phyloP scores from a whole-genome alignment of 2,113 vertebrate genomes.

The Vimba vimba region DNA sequence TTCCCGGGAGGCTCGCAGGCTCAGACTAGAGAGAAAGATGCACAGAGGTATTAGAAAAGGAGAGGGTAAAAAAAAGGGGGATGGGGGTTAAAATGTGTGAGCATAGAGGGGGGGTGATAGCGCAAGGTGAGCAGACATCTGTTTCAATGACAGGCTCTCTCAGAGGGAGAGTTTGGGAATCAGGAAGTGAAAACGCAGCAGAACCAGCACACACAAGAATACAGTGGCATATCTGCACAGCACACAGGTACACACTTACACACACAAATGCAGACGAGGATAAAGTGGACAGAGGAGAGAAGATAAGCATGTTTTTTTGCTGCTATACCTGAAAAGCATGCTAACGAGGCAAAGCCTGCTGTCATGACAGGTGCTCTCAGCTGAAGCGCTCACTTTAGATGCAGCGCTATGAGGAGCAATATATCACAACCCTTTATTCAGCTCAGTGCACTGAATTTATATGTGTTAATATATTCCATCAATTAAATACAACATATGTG shows the following conservation, averaged over 20 bases:
- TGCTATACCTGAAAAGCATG: slow-evolving; percentile 66
- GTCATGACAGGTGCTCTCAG: slow-evolving; percentile 41
- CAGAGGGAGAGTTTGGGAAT: slow-evolving; percentile 48
- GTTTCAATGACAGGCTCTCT: slow-evolving; percentile 58
- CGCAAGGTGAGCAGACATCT: slow-evolving; percentile 63
- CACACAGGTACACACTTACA: slow-evolving; percentile 31
- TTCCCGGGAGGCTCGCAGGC: slow-evolving; percentile 89
- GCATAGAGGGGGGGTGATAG: slow-evolving; percentile 18
- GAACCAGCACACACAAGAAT: slow-evolving; percentile 25
- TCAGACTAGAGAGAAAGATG: slow-evolving; percentile 79
- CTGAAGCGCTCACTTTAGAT: slow-evolving; percentile 17
- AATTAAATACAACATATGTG: neutral
- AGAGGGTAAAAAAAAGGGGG: neutral
- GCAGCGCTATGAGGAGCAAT: slow-evolving; percentile 6
- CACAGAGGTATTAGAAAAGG: slow-evolving; percentile 49
- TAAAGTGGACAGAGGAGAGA: slow-evolving; percentile 22
- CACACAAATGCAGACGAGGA: slow-evolving; percentile 22
- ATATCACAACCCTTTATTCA: slow-evolving; percentile 4
- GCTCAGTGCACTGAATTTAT: neutral
- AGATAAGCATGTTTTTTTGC: slow-evolving; percentile 50
- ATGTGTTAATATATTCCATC: neutral
- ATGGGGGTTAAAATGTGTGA: slow-evolving; percentile 22
- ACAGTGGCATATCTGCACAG: slow-evolving; percentile 19
- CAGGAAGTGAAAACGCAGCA: slow-evolving; percentile 54
- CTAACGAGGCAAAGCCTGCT: slow-evolving; percentile 47